Conservation (phyloP, 2,797 vertebrate genomes). For the Myoxocephalus aenaeus region DNA sequence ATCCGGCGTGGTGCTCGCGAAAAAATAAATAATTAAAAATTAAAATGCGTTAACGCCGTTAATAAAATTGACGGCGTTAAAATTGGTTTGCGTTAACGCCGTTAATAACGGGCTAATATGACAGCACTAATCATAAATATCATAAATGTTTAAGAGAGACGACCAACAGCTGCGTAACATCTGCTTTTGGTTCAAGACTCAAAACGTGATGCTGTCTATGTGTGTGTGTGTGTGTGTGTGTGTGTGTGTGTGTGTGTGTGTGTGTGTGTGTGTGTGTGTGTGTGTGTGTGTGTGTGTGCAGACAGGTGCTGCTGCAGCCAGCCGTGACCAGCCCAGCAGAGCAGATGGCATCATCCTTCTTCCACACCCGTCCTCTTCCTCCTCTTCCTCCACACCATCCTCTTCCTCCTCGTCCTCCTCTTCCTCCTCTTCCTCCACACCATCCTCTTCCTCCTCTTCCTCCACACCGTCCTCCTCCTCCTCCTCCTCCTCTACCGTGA, state of each 20-base stretch:
- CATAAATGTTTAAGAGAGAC: too few species aligned
- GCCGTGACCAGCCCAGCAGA: slow-evolving; percentile 59
- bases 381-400: slow-evolving; percentile 16
- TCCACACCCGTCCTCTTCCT: slow-evolving; percentile 21
- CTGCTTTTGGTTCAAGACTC: slow-evolving; percentile 18
- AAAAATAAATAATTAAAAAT: too few species aligned
- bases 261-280: slow-evolving; percentile 33
- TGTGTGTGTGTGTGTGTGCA: slow-evolving; percentile 34
- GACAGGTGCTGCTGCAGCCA: slow-evolving; percentile 59
- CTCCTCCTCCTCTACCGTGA: slow-evolving; percentile 11
- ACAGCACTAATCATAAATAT: too few species aligned
- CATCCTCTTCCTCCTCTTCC: too few species aligned
- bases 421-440: slow-evolving; percentile 39
- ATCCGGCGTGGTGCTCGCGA: too few species aligned
- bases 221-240: slow-evolving; percentile 37
- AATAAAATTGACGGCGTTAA: too few species aligned
- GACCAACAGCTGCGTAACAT: too few species aligned
- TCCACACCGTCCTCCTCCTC: neutral
- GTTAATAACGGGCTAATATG: too few species aligned
- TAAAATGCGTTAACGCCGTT: too few species aligned
- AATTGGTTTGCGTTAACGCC: too few species aligned
- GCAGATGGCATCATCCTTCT: slow-evolving; percentile 72
- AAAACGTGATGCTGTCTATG: neutral
- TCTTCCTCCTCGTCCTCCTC: neutral
- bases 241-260: slow-evolving; percentile 33